Evolutionary conservation across 2,888 invertebrate species (phyloP).

Genomic region (Netelia virgata): DNA sequence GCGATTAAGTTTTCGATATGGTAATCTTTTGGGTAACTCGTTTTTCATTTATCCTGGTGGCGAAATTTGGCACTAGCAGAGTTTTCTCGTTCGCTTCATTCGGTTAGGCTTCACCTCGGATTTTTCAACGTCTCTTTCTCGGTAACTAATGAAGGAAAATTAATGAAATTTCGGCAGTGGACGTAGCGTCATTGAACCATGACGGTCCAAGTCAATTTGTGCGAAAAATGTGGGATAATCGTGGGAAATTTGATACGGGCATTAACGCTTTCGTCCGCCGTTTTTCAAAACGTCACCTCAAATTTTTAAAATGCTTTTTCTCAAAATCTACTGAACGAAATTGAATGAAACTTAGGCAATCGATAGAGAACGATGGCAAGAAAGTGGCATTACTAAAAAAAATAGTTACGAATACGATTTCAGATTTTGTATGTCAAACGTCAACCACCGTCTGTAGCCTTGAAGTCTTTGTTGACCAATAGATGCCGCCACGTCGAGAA

Average conservation of each 20-base stretch:
- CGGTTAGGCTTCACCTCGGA: neutral
- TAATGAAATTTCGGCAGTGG: neutral
- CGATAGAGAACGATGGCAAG: neutral
- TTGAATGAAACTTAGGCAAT: conserved; percentile 1
- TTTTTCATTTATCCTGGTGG: neutral
- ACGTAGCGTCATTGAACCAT: neutral
- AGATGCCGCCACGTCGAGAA: conserved; percentile 27
- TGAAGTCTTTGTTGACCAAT: neutral
- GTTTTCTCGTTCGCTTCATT: neutral
- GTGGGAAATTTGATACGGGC: conserved; percentile 8
- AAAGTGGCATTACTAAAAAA: neutral
- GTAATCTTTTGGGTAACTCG: conserved; percentile 8
- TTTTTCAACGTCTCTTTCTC: conserved; percentile 17
- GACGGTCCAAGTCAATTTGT: neutral
- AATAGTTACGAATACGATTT: neutral
- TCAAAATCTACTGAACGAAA: neutral
- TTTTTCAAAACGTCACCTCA: neutral
- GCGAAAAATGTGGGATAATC: neutral
- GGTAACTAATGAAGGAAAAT: neutral
- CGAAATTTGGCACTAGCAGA: conserved; percentile 21
- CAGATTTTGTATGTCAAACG: neutral
- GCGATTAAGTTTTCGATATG: conserved; percentile 21
- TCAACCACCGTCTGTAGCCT: neutral
- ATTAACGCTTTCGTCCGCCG: neutral
- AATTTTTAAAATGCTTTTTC: conserved; percentile 21